phyloP scores from a whole-genome alignment of 1,140 invertebrate species.

The Dendrolimus punctatus region DNA sequence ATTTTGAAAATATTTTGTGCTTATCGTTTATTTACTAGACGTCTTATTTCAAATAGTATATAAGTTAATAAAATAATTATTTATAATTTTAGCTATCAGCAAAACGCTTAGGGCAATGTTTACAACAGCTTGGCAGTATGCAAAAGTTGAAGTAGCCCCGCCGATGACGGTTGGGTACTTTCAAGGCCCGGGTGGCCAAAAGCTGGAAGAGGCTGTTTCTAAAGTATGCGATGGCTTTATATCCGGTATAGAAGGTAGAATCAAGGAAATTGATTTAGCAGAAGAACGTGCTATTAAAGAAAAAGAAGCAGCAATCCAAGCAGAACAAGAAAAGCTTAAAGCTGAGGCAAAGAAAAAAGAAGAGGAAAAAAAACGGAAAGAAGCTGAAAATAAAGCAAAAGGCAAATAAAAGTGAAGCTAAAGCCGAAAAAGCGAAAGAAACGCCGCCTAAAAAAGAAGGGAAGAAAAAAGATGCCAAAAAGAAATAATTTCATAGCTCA shows the following conservation, averaged over 20 bases:
- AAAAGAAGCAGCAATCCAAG: conserved; percentile 33
- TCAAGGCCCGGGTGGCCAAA: conserved; percentile 33
- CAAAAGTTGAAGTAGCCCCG: conserved; percentile 50
- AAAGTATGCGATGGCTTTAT: conserved; percentile 29
- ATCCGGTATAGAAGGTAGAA: conserved; percentile 19
- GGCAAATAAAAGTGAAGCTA: conserved; percentile 10
- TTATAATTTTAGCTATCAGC: conserved; percentile 32
- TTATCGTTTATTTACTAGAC: no score
- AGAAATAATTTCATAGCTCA: no score
- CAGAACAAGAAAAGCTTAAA: conserved; percentile 28
- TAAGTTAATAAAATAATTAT: conserved; percentile 4
- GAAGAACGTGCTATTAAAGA: conserved; percentile 22
- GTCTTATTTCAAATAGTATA: neutral
- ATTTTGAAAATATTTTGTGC: no score
- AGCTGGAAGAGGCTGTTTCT: conserved; percentile 32
- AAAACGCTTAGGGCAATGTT: conserved; percentile 31
- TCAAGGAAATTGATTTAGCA: conserved; percentile 39
- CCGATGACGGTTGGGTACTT: conserved; percentile 38
- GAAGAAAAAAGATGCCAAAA: neutral
- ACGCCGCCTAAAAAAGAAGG: conserved; percentile 9
- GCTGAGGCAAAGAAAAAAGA: conserved; percentile 25
- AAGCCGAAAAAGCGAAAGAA: conserved; percentile 13
- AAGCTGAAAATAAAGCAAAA: conserved; percentile 3
- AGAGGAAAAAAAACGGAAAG: conserved; percentile 13
- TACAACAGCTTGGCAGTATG: conserved; percentile 44